Conservation (phyloP, 2,797 vertebrate species). For the Echiichthys vipera region DNA sequence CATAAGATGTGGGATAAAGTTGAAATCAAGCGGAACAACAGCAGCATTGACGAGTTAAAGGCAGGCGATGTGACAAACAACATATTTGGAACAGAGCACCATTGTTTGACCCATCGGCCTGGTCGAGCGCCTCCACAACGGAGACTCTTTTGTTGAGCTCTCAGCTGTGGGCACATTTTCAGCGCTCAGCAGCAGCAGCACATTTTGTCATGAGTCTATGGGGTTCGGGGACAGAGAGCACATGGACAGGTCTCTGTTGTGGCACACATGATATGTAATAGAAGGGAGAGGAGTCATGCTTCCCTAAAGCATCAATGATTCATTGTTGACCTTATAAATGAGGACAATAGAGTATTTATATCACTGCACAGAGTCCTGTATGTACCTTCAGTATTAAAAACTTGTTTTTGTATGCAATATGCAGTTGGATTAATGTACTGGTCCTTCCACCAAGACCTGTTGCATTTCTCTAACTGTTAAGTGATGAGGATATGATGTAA, state of each 20-base stretch:
- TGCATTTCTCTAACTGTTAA: background rate
- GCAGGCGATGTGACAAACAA: constrained; percentile 80
- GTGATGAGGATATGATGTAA: too few relatives aligned
- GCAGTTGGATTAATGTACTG: too few relatives aligned
- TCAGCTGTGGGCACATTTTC: constrained; percentile 73
- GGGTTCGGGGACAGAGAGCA: constrained; percentile 36
- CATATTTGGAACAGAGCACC: constrained; percentile 79
- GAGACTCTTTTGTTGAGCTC: constrained; percentile 71
- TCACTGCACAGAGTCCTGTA: background rate
- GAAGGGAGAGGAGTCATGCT: constrained; percentile 47
- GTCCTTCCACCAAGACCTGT: too few relatives aligned
- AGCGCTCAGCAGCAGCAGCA: constrained; percentile 69
- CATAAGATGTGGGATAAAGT: constrained; percentile 76
- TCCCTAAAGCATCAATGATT: constrained; percentile 28
- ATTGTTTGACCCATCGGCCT: constrained; percentile 71
- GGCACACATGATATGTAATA: constrained; percentile 25
- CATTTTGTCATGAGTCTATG: constrained; percentile 60
- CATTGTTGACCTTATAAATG: constrained; percentile 14
- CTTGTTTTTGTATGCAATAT: background rate
- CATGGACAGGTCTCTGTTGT: constrained; percentile 18
- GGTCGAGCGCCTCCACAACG: constrained; percentile 66
- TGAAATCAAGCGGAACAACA: constrained; percentile 65
- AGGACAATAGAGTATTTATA: constrained; percentile 17
- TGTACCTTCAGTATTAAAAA: background rate
- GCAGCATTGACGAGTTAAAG: constrained; percentile 73